Evolutionary conservation across 2,113 vertebrate genomes (phyloP), one percentile per base, ranked within the genome.

Genomic region (Saguinus imperator): DNA sequence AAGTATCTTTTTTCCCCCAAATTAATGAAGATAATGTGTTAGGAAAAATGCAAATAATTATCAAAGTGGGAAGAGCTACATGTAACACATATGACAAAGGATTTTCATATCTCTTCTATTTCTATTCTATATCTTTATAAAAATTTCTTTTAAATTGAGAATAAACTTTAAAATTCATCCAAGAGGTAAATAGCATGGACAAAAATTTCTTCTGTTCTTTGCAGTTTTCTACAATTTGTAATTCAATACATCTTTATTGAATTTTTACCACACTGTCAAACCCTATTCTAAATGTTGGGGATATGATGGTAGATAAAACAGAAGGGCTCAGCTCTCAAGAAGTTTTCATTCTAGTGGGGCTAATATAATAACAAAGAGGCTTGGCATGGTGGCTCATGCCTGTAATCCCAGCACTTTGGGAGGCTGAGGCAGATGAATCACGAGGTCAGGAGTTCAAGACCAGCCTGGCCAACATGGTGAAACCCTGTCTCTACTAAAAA

Each of bases 201-300:
- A 94, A 89, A 77, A 83, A 83, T n/a, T 87, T 92, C 13, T 20
- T 89, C 55, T 52, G 17, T 94, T 17, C 64, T 82, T 89, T 35
- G 17, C 4, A 76, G 25, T 64, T 82, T 52, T 83, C 27, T 87
- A 14, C 3, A 40, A 37, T 48, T 89, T 81, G 48, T 50, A 87
- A 29, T 77, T 61, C 43, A 86, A 25, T 73, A 18, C 25, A 48
- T n/a, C n/a, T 92, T 70, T 50, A 55, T 50, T 89, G 4, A 3
- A 18, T 61, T 70, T 35, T 83, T 40, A 40, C 66, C 9, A 23
- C 11, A n/a, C 48, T 20, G 32, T 4, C 16, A 82, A 25, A 61
- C 48, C 48, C 0, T 88, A 35, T 45, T 82, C n/a, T 89, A 64
- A 43, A 5, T 61, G 16, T 77, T 92, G n/a, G 21, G 6, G 55